Base-by-base conservation (phyloP, 2,888 invertebrate species). In the Carterocephalus palaemon region DNA sequence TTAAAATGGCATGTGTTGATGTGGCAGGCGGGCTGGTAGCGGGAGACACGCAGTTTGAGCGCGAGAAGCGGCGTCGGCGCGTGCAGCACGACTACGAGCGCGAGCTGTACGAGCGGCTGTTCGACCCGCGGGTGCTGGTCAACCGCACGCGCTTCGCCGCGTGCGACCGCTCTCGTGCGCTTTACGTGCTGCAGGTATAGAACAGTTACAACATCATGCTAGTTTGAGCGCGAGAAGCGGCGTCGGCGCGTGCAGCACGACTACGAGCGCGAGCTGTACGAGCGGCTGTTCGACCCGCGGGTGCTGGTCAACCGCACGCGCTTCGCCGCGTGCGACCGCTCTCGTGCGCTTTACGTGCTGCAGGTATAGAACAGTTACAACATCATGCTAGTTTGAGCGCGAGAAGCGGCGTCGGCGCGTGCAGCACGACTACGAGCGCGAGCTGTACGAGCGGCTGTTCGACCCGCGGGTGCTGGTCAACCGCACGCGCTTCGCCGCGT, bases 251-350 rank as follows among this genome's bases (percentile, higher is more conserved):
- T n/a, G 9, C 2, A 24, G 6, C 9, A 3, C 2, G 9, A 24
- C 24, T 24, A 9, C 24, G 24, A 9, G 9, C 24, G 24, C 1
- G 24, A 24, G 24, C 24, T 2, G 9, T 24, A 24, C 24, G 9
- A 24, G 8, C 9, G n/a, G 0, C 60, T 24, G 24, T 9, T 24
- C 7, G 24, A 9, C 28, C 6, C 59, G 0, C 63, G 70, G 1
- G 82, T 85, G 4, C 65, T 81, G 10, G 69, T 86, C 36, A 84
- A 83, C 48, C 59, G 79, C n/a, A 81, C 83, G 0, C 61, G 64
- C 16, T 72, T 75, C 53, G 75, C 82, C 0, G 82, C 85, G 0
- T 86, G 85, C 53, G 85, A 85, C 49, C 66, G 85, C 3, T 74
- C 77, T 4, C 61, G 85, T 1, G 64, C 75, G 0, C 34, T 81